Conservation (phyloP, 1,140 invertebrate genomes). For the Heliconius himera region DNA sequence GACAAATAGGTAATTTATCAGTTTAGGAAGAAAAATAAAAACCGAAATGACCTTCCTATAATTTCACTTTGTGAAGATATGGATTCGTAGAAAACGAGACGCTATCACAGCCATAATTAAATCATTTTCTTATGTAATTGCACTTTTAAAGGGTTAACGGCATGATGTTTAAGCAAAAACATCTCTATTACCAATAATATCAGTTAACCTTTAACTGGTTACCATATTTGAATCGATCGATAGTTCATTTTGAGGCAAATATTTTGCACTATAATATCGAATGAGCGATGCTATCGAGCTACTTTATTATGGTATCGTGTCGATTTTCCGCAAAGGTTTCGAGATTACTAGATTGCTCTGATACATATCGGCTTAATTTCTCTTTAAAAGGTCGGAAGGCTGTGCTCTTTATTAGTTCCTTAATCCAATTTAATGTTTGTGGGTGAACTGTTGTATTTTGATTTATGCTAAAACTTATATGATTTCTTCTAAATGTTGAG, state of each 20-base stretch:
- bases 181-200: constrained; percentile 2
- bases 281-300: constrained; percentile 33
- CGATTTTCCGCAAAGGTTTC: constrained; percentile 26
- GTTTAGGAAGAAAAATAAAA: no score
- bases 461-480: not conserved
- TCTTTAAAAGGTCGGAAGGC: constrained; percentile 28
- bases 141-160: not conserved
- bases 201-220: constrained; percentile 22
- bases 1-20: no score
- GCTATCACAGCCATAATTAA: not conserved
- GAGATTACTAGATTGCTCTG: constrained; percentile 32
- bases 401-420: constrained; percentile 14
- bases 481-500: no score
- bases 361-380: constrained; percentile 34
- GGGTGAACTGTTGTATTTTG: not conserved
- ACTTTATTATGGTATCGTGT: constrained; percentile 40
- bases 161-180: not conserved
- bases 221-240: constrained; percentile 27
- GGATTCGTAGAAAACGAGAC: no score
- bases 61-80: no score
- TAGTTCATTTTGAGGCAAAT: constrained; percentile 30
- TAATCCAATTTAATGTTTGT: not conserved
- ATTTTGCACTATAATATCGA: constrained; percentile 34
- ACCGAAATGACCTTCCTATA: no score
- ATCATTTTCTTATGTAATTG: not conserved